Conservation (phyloP, 2,113 vertebrate genomes). For the Vicugna pacos region DNA sequence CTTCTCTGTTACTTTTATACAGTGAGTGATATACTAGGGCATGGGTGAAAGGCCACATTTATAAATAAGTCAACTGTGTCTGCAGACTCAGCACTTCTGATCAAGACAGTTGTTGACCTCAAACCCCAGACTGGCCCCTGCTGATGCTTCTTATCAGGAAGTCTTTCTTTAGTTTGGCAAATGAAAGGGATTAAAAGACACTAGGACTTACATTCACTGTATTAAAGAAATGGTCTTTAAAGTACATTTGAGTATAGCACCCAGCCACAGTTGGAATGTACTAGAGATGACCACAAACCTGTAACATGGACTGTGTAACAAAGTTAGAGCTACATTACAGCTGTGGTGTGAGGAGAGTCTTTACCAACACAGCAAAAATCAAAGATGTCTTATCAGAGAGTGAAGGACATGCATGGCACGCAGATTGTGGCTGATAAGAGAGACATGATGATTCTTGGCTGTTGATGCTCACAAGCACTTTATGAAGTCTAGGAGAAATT, state of each 20-base stretch:
- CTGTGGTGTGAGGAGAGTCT: not conserved
- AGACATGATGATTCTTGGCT: not conserved
- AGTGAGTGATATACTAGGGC: not conserved
- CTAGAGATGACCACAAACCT: not conserved
- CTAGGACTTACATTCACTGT: not conserved
- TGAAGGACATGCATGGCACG: not conserved
- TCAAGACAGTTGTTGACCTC: not conserved
- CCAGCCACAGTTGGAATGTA: not conserved
- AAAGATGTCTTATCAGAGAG: not conserved
- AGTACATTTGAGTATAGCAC: not conserved
- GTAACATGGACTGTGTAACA: not conserved
- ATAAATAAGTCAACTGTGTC: not conserved
- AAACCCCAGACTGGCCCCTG: not conserved
- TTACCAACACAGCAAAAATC: not conserved
- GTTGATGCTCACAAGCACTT: not conserved
- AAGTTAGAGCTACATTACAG: not conserved
- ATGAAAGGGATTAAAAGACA: not conserved
- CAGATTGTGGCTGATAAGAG: not conserved
- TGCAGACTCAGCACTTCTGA: not conserved
- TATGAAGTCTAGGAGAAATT: conserved; percentile 18
- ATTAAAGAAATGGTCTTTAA: not conserved
- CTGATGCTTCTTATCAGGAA: not conserved
- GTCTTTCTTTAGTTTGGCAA: not conserved
- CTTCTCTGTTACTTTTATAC: not conserved
- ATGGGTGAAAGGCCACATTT: not conserved